Percentiles rank a stretch among this genome's conserved stretches.
phyloP scores from a whole-genome alignment of 2,113 vertebrate species.

The Gobius niger region DNA sequence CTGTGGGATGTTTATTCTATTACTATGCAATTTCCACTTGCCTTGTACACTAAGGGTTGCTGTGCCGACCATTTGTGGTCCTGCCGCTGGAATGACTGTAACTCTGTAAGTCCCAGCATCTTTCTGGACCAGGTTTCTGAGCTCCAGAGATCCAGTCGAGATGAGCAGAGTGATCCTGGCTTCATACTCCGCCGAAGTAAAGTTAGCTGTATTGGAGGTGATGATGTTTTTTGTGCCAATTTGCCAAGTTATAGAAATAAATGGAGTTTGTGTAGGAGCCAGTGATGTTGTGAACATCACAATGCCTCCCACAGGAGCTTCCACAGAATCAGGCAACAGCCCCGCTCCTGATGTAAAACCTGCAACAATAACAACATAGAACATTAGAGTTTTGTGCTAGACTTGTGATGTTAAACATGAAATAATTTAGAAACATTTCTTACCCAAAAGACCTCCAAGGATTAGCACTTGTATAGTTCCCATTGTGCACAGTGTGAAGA shows the following conservation, averaged over 20 bases:
- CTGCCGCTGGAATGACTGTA: fast-evolving
- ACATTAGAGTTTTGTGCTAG: neutral
- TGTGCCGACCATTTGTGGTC: fast-evolving
- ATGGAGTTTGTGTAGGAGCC: neutral
- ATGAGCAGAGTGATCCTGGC: constrained; percentile 12
- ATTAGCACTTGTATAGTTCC: neutral
- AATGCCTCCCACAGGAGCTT: constrained; percentile 16
- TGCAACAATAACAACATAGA: constrained; percentile 5
- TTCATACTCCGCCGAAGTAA: neutral
- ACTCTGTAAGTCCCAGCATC: constrained; percentile 44
- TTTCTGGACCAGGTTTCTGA: constrained; percentile 26
- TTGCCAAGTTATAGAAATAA: fast-evolving
- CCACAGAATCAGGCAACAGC: constrained; percentile 31
- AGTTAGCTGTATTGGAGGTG: fast-evolving
- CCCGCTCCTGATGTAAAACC: constrained; percentile 39
- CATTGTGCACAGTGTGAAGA: neutral
- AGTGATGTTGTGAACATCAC: constrained; percentile 35
- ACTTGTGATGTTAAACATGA: neutral
- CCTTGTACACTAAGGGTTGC: neutral
- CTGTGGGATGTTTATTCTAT: too few relatives aligned
- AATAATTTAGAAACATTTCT: neutral
- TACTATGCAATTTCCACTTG: constrained; percentile 11
- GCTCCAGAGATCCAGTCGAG: constrained; percentile 52
- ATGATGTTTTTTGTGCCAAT: neutral
- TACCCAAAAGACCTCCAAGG: neutral